These are phyloP conservation scores for Drosophila punjabiensis DNA, from an alignment of 1,140 invertebrate species.

Conservation along the genomic window DNA sequence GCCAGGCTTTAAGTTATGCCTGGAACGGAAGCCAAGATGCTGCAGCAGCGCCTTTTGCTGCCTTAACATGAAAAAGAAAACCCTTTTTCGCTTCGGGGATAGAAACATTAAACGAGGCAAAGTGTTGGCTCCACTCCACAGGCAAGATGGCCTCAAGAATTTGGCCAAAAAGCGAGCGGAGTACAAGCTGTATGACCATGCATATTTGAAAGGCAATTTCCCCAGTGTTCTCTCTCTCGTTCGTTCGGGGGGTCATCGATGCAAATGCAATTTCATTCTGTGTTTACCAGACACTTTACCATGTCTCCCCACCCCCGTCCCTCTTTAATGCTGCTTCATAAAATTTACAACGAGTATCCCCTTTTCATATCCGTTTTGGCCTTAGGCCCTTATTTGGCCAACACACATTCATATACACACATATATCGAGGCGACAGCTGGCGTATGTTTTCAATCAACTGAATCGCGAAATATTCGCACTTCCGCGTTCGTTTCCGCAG, in stretches of 20 bases:
- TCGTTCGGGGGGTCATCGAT: constrained; percentile 46
- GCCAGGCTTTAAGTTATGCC: constrained; percentile 6
- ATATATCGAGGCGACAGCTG: constrained; percentile 50
- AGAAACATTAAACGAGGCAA: constrained; percentile 62
- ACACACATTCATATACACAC: not conserved
- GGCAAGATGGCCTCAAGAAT: constrained; percentile 1
- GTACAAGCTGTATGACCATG: constrained; percentile 67
- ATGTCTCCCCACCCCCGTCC: not conserved
- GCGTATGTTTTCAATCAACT: constrained; percentile 73
- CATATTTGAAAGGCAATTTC: constrained; percentile 81
- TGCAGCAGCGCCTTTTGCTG: constrained; percentile 17
- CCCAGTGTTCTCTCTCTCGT: constrained; percentile 24
- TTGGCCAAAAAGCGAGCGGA: not conserved
- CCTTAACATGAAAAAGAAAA: constrained; percentile 1
- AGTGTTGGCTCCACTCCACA: constrained; percentile 12
- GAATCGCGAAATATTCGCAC: constrained; percentile 75
- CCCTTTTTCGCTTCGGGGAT: constrained; percentile 51
- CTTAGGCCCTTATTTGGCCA: constrained; percentile 31
- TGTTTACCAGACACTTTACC: constrained; percentile 72
- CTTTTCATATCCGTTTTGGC: constrained; percentile 55
- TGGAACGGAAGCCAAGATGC: constrained; percentile 42
- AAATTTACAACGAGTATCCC: constrained; percentile 46
- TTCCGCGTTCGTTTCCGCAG: constrained; percentile 65
- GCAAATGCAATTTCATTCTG: constrained; percentile 77
- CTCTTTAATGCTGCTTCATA: constrained; percentile 23